Evolutionary conservation across 2,113 vertebrate species (phyloP).

Genomic region (Progne subis): DNA sequence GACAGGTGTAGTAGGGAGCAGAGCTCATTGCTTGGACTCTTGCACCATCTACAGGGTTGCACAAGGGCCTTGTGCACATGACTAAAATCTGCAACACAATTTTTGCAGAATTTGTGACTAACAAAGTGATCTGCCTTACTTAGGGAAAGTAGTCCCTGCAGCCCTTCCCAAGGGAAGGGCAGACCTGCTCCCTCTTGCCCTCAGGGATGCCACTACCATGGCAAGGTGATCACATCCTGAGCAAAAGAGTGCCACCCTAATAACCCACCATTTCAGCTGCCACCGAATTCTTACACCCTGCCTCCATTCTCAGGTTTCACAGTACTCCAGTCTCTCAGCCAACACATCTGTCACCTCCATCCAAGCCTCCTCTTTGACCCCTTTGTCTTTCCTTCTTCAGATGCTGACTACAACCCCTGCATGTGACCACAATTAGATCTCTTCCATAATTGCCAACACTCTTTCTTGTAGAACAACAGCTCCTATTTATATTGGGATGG

Average conservation of each 20-base stretch:
- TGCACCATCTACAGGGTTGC: neutral
- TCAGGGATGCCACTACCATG: fast-evolving
- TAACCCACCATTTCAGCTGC: neutral
- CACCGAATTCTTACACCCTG: neutral
- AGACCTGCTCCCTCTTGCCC: too few species aligned
- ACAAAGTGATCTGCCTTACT: fast-evolving
- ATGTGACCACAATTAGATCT: neutral
- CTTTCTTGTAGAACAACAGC: neutral
- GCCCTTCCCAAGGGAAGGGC: neutral
- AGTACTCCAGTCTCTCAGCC: neutral
- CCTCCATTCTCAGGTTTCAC: neutral
- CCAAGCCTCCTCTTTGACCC: neutral
- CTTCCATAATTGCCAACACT: neutral
- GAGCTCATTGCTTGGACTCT: neutral
- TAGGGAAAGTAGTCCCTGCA: fast-evolving
- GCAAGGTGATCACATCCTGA: neutral
- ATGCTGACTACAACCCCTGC: neutral
- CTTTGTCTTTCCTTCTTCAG: neutral
- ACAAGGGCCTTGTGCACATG: fast-evolving
- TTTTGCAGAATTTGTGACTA: neutral
- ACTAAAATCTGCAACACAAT: neutral
- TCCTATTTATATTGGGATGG: neutral
- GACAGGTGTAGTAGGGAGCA: fast-evolving
- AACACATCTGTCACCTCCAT: fast-evolving
- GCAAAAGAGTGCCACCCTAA: neutral